Evolutionary conservation across 1,140 invertebrate genomes (phyloP).

Genomic region (Apis dorsata): DNA sequence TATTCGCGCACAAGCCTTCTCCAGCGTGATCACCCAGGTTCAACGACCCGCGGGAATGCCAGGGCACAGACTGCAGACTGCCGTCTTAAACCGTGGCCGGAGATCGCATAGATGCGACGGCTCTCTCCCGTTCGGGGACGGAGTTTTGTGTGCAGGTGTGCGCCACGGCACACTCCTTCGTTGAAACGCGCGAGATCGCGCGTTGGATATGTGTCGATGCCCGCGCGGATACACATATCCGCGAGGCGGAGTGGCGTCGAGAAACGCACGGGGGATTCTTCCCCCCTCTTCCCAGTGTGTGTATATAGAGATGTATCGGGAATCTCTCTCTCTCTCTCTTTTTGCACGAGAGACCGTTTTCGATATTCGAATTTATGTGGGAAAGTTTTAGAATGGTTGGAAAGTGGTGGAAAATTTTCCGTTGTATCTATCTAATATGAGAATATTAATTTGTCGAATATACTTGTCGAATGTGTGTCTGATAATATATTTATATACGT

Average conservation of each 20-base stretch:
- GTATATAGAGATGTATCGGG: not conserved
- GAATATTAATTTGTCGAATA: too few species aligned
- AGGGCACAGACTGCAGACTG: constrained; percentile 60
- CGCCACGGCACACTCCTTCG: not conserved
- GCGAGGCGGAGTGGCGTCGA: not conserved
- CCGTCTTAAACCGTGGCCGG: constrained; percentile 62
- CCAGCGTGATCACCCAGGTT: constrained; percentile 54
- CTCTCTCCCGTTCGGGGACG: constrained; percentile 21
- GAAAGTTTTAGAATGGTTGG: too few species aligned
- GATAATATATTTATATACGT: too few species aligned
- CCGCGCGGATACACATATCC: not conserved
- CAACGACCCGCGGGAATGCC: constrained; percentile 69
- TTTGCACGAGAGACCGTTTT: too few species aligned
- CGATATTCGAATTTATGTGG: not conserved
- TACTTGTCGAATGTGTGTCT: too few species aligned
- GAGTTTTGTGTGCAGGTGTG: constrained; percentile 17
- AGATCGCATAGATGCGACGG: constrained; percentile 56
- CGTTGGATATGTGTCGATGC: constrained; percentile 32
- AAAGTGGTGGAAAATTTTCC: too few species aligned
- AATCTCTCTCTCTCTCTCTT: too few species aligned
- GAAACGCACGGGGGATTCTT: not conserved
- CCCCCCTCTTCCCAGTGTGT: too few species aligned
- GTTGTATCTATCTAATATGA: too few species aligned
- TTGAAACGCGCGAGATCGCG: constrained; percentile 13
- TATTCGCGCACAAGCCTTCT: constrained; percentile 47